Evolutionary conservation across 37 sponge, comb jelly and placozoan species (phyloP), one percentile per base, ranked within the genome.

Genomic region (Chondrilla cf. caribensis): DNA sequence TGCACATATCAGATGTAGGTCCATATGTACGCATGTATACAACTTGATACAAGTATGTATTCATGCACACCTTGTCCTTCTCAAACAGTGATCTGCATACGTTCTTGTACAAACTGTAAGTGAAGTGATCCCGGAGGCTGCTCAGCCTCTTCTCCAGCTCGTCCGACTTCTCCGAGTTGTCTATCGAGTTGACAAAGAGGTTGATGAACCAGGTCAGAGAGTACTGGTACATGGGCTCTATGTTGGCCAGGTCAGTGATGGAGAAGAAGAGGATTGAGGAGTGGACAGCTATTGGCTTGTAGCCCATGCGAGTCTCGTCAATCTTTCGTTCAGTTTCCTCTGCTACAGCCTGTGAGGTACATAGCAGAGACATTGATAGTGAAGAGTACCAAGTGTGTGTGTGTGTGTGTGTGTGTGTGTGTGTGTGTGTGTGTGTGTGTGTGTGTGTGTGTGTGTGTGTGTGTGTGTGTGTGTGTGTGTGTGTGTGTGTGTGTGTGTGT

Each of bases 221-320:
- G 79, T 98, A 98, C 71, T 98, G 99, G 93, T 98, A 98, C 99
- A 98, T 98, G 40, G 99, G 99, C 60, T 98, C 99, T 73, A 98
- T 98, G 79, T 94, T 94, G 66, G 99, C 99, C 80, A 98, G 87
- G 58, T 98, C 99, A 42, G 99, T 42, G 66, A 98, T 98, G 78
- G 97, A 90, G 86, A 98, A 98, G 94, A 98, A 98, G 24, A 98
- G 89, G 3, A 98, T 81, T 32, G 97, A 91, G 3, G 97, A 96
- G 78, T 98, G 99, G 31, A 89, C 65, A 26, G 99, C 95, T 8
- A 98, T 94, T 6, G 99, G 99, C 58, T 85, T 81, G 93, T 98
- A 98, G 41, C 93, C 95, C 73, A 90, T 83, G 29, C 99, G 88
- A 43, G 99, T 91, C 26, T 79, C 85, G 79, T 98, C 96, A 73